phyloP scores from a whole-genome alignment of 2,888 invertebrate species.

The Lamellibrachia columna region DNA sequence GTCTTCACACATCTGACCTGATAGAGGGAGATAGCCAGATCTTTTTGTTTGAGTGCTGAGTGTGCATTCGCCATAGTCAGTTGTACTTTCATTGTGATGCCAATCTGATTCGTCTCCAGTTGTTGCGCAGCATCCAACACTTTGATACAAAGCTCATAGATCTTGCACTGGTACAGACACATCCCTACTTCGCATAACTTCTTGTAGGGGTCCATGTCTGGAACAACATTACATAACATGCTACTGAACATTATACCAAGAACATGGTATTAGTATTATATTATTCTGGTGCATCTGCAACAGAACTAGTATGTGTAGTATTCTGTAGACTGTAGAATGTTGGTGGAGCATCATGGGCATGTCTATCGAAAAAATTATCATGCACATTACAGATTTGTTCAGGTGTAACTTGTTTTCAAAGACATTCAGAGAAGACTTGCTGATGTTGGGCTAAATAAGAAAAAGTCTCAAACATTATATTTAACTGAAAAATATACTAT shows the following conservation, averaged over 20 bases:
- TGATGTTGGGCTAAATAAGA: too few relatives aligned
- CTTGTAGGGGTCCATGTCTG: conserved; percentile 61
- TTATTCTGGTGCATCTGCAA: too few relatives aligned
- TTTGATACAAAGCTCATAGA: conserved; percentile 53
- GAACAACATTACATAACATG: not conserved
- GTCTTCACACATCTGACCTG: conserved; percentile 30
- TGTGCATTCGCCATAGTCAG: conserved; percentile 58
- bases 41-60: conserved; percentile 49
- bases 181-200: conserved; percentile 62
- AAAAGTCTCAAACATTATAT: too few relatives aligned
- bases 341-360: too few relatives aligned
- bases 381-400: too few relatives aligned
- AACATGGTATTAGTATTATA: too few relatives aligned
- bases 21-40: conserved; percentile 56
- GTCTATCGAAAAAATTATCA: too few relatives aligned
- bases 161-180: conserved; percentile 52
- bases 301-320: too few relatives aligned
- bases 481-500: too few relatives aligned
- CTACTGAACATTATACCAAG: not conserved
- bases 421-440: too few relatives aligned
- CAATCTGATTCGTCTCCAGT: conserved; percentile 60
- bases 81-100: conserved; percentile 58
- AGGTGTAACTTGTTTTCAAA: too few relatives aligned
- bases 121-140: conserved; percentile 56
- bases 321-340: too few relatives aligned